Evolutionary conservation across 2,888 invertebrate genomes (phyloP).

Genomic region (Drosophila tanythrix): DNA sequence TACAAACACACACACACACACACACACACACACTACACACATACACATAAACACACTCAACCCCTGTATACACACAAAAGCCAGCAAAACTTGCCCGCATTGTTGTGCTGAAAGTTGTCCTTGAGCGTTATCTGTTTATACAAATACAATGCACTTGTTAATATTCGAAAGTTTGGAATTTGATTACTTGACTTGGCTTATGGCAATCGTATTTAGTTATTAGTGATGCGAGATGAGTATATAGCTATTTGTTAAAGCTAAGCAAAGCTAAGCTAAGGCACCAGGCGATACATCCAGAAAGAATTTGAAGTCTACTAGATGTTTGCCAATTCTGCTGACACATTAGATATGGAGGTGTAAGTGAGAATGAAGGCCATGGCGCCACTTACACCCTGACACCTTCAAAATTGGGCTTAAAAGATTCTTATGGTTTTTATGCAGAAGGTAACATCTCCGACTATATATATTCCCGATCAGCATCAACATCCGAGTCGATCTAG

Average conservation of each 20-base stretch:
- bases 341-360: too few species aligned
- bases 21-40: not conserved
- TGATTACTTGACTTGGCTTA: conserved; percentile 8
- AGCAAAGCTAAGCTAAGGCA: not conserved
- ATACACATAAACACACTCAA: not conserved
- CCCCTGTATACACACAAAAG: not conserved
- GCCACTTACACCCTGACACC: too few species aligned
- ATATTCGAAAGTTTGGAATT: conserved; percentile 12
- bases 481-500: not conserved
- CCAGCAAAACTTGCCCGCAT: not conserved
- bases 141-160: conserved; percentile 23
- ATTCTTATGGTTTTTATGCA: too few species aligned
- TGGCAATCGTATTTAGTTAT: not conserved
- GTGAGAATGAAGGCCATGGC: too few species aligned
- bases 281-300: not conserved
- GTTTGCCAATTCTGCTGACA: too few species aligned
- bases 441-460: too few species aligned
- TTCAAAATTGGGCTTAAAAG: too few species aligned
- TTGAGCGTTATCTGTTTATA: conserved; percentile 8
- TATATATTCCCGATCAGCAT: too few species aligned
- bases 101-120: conserved; percentile 5
- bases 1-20: not conserved
- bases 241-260: not conserved
- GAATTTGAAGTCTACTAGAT: not conserved
- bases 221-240: not conserved